Base-by-base conservation (phyloP, 2,888 invertebrate species). In the Tuberolachnus salignus region DNA sequence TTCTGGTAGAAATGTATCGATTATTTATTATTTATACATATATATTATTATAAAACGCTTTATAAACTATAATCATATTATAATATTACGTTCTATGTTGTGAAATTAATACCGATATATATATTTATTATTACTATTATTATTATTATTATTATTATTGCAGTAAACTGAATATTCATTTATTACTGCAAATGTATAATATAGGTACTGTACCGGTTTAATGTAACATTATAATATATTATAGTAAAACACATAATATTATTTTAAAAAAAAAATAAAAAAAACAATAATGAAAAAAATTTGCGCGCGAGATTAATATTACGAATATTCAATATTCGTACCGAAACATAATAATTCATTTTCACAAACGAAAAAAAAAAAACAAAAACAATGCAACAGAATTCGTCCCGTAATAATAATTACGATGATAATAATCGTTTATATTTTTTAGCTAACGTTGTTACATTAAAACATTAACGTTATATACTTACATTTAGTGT, bases 241-340 rank as follows among this genome's bases (percentile, higher is more conserved):
- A 42, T 63, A 19, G 11, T 42, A 6, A n/a, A 57, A 23, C 57
- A 11, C n/a, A n/a, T n/a, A n/a, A n/a, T n/a, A n/a, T n/a, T n/a
- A n/a, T n/a, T n/a, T n/a, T n/a, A n/a, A n/a, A n/a, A n/a, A n/a
- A n/a, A n/a, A n/a, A n/a, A n/a, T n/a, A n/a, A n/a, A n/a, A n/a
- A n/a, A n/a, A n/a, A n/a, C n/a, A n/a, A n/a, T n/a, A n/a, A n/a
- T n/a, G n/a, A n/a, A n/a, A n/a, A n/a, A n/a, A n/a, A n/a, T n/a
- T n/a, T n/a, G n/a, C n/a, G n/a, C n/a, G n/a, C n/a, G n/a, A n/a
- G n/a, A n/a, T n/a, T n/a, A n/a, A n/a, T 11, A 34, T 42, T 46
- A 63, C 21, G 1, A 44, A 63, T 63, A 9, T 49, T 55, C 69
- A 55, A 42, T 70, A 70, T 42, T 55, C 55, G 69, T 55, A 55